These are phyloP conservation scores for Nothocercus nigrocapillus DNA, from an alignment of 2,113 vertebrate genomes.

Conservation along the genomic window DNA sequence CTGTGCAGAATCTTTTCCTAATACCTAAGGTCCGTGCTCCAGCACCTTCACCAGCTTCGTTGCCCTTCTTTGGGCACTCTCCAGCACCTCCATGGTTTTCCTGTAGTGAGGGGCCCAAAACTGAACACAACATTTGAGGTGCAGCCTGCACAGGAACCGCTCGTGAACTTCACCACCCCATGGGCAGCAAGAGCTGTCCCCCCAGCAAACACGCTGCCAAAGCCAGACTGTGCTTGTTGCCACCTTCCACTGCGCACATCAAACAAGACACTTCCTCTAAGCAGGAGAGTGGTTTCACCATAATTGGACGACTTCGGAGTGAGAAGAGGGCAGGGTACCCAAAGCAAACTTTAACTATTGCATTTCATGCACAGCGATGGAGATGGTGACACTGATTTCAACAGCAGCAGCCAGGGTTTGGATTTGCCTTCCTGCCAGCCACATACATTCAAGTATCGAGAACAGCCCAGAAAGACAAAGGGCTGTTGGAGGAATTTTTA, in stretches of 20 bases:
- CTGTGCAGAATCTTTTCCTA: too few species aligned
- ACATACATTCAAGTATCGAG: rapidly evolving
- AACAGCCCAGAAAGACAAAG: background rate
- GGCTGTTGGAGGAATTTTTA: background rate
- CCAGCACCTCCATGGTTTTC: too few species aligned
- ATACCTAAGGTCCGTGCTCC: too few species aligned
- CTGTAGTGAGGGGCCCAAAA: too few species aligned
- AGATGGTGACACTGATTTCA: background rate
- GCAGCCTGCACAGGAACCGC: background rate
- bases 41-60: too few species aligned
- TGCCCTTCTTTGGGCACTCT: too few species aligned
- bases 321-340: background rate
- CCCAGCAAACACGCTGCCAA: background rate
- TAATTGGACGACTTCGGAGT: rapidly evolving
- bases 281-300: background rate
- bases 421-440: background rate
- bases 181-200: background rate
- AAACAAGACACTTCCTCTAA: background rate
- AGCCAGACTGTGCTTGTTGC: background rate
- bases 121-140: too few species aligned
- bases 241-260: background rate
- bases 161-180: background rate
- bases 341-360: background rate
- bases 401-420: background rate
- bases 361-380: background rate